These are phyloP conservation scores for Perca fluviatilis DNA, from an alignment of 2,113 vertebrate species.

Conservation along the genomic window DNA sequence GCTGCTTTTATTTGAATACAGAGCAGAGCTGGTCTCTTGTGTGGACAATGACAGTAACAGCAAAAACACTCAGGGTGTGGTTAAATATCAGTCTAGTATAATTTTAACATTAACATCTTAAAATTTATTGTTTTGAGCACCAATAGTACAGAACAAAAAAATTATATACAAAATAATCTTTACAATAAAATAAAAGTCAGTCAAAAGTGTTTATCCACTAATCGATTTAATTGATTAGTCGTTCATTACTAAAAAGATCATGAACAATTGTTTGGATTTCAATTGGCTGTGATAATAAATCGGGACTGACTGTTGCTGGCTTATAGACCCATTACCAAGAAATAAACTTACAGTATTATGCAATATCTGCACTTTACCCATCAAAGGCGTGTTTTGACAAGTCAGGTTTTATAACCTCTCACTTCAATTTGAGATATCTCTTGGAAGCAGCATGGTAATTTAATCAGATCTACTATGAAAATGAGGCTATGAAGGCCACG, in stretches of 20 bases:
- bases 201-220: background rate
- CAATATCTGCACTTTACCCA: background rate
- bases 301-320: background rate
- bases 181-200: background rate
- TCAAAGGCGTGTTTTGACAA: background rate
- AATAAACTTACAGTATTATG: background rate
- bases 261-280: background rate
- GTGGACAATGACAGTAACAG: background rate
- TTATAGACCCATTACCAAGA: background rate
- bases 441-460: background rate
- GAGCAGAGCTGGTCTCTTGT: background rate
- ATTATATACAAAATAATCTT: background rate
- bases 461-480: background rate
- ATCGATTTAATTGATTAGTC: background rate
- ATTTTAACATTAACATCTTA: background rate
- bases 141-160: background rate
- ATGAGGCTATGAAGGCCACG: background rate
- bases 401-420: background rate
- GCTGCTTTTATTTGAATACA: constrained; percentile 6
- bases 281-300: background rate
- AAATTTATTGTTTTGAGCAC: background rate
- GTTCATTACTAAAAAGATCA: background rate
- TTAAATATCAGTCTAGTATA: background rate
- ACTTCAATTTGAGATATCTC: background rate
- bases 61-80: background rate